Evolutionary conservation across 2,113 vertebrate genomes (phyloP).

Genomic region (Anseranas semipalmata): DNA sequence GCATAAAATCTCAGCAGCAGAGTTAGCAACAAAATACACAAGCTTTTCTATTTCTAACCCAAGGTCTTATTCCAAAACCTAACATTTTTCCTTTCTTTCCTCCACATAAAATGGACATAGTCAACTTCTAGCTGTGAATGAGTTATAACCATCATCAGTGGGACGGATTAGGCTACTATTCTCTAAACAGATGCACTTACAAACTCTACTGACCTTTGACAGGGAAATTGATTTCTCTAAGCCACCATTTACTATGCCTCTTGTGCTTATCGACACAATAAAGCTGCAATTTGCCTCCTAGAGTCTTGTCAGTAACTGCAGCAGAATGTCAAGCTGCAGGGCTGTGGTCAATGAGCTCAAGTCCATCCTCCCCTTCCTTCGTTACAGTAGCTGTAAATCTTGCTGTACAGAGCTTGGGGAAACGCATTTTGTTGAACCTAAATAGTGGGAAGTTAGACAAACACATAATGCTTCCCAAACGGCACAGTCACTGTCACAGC

Average conservation of each 20-base stretch:
- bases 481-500: neutral
- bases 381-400: neutral
- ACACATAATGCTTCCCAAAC: neutral
- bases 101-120: neutral
- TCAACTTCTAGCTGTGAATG: neutral
- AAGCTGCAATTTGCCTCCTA: neutral
- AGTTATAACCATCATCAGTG: neutral
- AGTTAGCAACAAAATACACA: neutral
- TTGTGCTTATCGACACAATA: neutral
- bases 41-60: neutral
- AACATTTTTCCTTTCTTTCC: neutral
- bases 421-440: neutral
- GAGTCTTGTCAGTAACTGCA: neutral
- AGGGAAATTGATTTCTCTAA: neutral
- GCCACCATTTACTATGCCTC: neutral
- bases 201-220: neutral
- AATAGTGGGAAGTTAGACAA: neutral
- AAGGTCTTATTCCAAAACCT: neutral
- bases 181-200: neutral
- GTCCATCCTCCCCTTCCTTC: neutral
- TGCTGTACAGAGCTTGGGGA: neutral
- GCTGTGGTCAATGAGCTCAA: neutral
- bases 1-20: neutral
- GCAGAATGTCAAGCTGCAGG: neutral
- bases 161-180: neutral